Evolutionary conservation across 2,888 invertebrate species (phyloP).

Genomic region (Gortyna flavago): DNA sequence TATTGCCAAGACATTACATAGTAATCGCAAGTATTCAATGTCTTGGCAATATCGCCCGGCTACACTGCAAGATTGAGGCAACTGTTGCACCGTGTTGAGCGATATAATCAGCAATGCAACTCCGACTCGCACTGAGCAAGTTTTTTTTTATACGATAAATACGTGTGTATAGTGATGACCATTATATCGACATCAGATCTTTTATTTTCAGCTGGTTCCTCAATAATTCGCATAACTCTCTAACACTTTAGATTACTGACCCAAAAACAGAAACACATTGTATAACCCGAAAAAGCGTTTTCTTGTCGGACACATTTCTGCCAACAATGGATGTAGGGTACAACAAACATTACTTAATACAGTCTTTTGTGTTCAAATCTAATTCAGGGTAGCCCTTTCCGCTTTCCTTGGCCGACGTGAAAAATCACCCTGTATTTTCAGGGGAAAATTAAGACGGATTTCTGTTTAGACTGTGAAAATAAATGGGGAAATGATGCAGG

Average conservation of each 20-base stretch:
- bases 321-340: slow-evolving; percentile 57
- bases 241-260: slow-evolving; percentile 24
- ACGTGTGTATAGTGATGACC: too few species aligned
- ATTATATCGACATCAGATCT: too few species aligned
- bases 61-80: too few species aligned
- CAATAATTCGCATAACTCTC: slow-evolving; percentile 19
- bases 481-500: slow-evolving; percentile 33
- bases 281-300: slow-evolving; percentile 62
- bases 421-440: slow-evolving; percentile 60
- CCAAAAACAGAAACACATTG: slow-evolving; percentile 49
- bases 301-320: slow-evolving; percentile 61
- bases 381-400: slow-evolving; percentile 62
- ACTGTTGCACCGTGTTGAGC: too few species aligned
- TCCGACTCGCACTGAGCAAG: too few species aligned
- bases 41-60: too few species aligned
- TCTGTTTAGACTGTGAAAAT: slow-evolving; percentile 40
- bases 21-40: too few species aligned
- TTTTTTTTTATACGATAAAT: too few species aligned
- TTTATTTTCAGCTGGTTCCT: background rate
- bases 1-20: too few species aligned
- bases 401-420: slow-evolving; percentile 58
- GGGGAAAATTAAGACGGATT: slow-evolving; percentile 57
- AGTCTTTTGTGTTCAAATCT: slow-evolving; percentile 68
- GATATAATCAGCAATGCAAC: too few species aligned
- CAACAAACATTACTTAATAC: slow-evolving; percentile 67